Percentiles rank a stretch among this genome's conserved stretches.
These are phyloP conservation scores for Podotricha telesiphe DNA, from an alignment of 2,888 invertebrate genomes.

Conservation along the genomic window DNA sequence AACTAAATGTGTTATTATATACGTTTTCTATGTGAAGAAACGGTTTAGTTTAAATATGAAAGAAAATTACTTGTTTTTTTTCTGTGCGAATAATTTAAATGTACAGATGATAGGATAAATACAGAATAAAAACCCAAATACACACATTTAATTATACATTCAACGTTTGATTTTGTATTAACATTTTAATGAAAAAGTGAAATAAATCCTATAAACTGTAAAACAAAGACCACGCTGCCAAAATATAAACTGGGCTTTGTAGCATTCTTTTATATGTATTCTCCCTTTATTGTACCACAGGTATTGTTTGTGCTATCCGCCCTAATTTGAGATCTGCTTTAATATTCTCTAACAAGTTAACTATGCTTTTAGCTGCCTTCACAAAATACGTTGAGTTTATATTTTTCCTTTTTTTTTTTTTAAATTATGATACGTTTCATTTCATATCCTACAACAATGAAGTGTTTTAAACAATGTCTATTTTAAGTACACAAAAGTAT, in stretches of 20 bases:
- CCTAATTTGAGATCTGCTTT: slow-evolving; percentile 45
- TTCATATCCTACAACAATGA: too few relatives aligned
- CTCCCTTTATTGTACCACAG: slow-evolving; percentile 44
- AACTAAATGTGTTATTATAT: background rate
- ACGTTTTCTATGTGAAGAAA: background rate
- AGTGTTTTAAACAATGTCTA: too few relatives aligned
- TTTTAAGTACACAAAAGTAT: too few relatives aligned
- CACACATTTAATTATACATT: background rate
- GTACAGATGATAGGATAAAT: background rate
- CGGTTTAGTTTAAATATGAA: background rate
- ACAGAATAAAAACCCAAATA: background rate
- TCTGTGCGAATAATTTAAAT: background rate
- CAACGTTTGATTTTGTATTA: background rate
- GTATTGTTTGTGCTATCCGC: slow-evolving; percentile 55
- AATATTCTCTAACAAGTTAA: slow-evolving; percentile 34
- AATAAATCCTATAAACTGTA: background rate
- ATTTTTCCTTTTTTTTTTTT: too few relatives aligned
- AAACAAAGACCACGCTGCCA: slow-evolving; percentile 13
- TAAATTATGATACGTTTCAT: too few relatives aligned
- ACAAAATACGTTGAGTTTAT: slow-evolving; percentile 7
- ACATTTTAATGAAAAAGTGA: background rate
- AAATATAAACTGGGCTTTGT: slow-evolving; percentile 22
- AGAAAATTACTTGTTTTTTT: too few relatives aligned
- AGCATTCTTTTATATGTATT: slow-evolving; percentile 27
- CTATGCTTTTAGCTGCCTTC: slow-evolving; percentile 27